A percentile compares a stretch with the other conserved stretches of the same genome.
Conservation (phyloP, 2,113 vertebrate genomes). For the Atlantisia rogersi region DNA sequence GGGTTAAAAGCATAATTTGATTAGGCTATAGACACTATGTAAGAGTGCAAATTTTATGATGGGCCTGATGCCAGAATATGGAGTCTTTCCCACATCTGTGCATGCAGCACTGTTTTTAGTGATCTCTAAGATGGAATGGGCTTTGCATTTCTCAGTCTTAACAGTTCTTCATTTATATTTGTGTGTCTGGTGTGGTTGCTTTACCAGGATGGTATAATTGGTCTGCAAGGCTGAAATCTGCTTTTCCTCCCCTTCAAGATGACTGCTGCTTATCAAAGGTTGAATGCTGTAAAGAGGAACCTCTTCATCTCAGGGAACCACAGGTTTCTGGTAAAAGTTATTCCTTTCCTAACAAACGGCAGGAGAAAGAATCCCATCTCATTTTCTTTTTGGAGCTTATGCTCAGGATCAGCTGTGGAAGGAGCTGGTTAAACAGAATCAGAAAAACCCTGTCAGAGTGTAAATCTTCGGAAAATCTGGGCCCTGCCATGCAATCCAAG, state of each 20-base stretch:
- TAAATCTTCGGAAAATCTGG: neutral
- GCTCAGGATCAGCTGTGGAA: neutral
- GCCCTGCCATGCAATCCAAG: neutral
- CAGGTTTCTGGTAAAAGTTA: accelerated
- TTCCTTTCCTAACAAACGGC: neutral
- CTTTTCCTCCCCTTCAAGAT: neutral
- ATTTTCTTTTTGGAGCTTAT: neutral
- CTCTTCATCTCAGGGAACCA: neutral
- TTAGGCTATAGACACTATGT: accelerated
- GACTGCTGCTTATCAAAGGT: neutral
- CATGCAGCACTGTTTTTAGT: neutral
- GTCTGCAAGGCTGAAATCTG: neutral
- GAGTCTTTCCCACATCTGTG: neutral
- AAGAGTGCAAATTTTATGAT: neutral
- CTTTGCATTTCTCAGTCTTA: neutral
- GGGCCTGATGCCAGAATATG: neutral
- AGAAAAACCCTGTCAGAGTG: neutral
- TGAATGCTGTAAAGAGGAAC: neutral
- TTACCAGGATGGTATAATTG: neutral
- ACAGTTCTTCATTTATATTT: neutral
- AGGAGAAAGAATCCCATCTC: neutral
- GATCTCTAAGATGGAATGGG: neutral
- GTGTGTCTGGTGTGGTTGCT: neutral
- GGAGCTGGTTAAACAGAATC: neutral
- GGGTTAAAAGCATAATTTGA: neutral